Evolutionary conservation across 2,113 vertebrate species (phyloP), one percentile per base, ranked within the genome.

Genomic region (Periophthalmus modestus): DNA sequence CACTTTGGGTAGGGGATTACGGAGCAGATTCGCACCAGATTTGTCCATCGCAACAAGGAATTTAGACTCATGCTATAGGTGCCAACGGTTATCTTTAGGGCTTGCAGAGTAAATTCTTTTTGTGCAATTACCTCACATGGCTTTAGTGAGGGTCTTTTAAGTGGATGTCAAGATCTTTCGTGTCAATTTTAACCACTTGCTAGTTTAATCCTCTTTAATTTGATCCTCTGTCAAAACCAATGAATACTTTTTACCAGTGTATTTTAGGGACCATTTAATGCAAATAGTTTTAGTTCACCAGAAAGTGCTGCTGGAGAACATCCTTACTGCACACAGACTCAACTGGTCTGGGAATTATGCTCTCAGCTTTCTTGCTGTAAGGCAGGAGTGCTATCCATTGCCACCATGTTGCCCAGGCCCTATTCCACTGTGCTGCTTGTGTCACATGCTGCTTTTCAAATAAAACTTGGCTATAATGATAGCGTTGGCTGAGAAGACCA

Each of bases 11-110:
- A 66, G 57, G 46, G 62, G 62, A 77, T 68, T 74, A 71, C 66
- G 3, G 5, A 18, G 7, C 57, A 66, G 73, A 88, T 81, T 85
- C 24, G 55, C 77, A 76, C 59, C 80, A 78, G 71, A 81, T 79
- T 76, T 55, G 33, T 68, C 33, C 61, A 50, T 73, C 63, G 55
- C 18, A 28, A 15, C 34, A 54, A 71, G 23, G 24, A 69, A 71
- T 65, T 66, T 48, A 63, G 66, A 24, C 28, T 46, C 36, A 63
- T 54, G 47, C 52, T 5, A 28, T 68, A 79, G 71, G 18, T 72
- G 77, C 67, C 71, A 12, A 5, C 2, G 61, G 69, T 66, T 11
- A 39, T 21, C 13, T 54, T 70, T 66, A 68, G 79, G 66, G 71
- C 57, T 63, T 52, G 67, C 33, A 21, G 19, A 21, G 19, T 57